Conservation (phyloP, 2,113 vertebrate genomes). For the Sinosuthora webbiana region DNA sequence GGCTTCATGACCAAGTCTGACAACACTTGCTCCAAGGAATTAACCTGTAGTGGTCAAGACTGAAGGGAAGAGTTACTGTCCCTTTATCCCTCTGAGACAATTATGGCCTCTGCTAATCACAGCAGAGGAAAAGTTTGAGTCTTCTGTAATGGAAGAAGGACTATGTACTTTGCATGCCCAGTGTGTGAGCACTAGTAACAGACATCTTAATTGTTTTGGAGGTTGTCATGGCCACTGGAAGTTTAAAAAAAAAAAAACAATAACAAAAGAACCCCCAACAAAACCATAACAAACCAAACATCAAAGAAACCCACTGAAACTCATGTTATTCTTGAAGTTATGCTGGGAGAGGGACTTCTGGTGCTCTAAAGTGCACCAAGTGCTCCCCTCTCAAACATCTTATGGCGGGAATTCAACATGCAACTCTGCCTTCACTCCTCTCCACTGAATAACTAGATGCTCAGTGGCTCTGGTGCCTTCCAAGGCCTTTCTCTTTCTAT, state of each 20-base stretch:
- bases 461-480: background rate
- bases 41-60: background rate
- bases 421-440: background rate
- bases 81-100: background rate
- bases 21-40: background rate
- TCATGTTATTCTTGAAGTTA: background rate
- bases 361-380: background rate
- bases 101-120: background rate
- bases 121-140: background rate
- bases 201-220: background rate
- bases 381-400: background rate
- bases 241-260: background rate
- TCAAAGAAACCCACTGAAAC: background rate
- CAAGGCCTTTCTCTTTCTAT: background rate
- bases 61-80: background rate
- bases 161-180: background rate
- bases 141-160: background rate
- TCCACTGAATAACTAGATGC: background rate
- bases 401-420: background rate
- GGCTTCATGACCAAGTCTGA: background rate
- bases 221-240: background rate
- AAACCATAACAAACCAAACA: background rate
- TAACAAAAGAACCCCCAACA: background rate
- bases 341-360: background rate
- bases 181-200: background rate